Percentiles rank a stretch among this genome's conserved stretches.
Evolutionary conservation across 2,888 invertebrate genomes (phyloP).

Genomic region (Ischnura elegans): DNA sequence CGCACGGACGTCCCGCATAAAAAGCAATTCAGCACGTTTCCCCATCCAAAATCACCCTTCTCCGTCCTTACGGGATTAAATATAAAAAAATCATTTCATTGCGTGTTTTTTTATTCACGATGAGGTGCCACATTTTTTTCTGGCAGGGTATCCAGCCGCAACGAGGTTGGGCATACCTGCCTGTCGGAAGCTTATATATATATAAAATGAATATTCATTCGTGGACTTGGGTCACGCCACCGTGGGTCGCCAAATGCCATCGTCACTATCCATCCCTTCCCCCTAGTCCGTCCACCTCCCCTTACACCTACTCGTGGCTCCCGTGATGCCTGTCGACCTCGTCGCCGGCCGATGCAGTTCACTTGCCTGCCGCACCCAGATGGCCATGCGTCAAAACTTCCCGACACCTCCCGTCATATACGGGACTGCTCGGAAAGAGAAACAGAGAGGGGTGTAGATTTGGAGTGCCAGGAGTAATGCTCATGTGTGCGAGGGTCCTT

Average conservation of each 20-base stretch:
- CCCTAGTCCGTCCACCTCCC: neutral
- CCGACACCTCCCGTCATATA: conserved; percentile 51
- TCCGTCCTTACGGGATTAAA: neutral
- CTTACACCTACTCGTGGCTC: neutral
- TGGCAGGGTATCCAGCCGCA: neutral
- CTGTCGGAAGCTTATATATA: conserved; percentile 51
- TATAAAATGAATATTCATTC: conserved; percentile 52
- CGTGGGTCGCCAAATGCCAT: conserved; percentile 52
- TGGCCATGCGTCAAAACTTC: conserved; percentile 64
- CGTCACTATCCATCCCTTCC: neutral
- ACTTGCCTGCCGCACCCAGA: conserved; percentile 54
- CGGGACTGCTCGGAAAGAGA: conserved; percentile 1
- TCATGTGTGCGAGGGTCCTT: neutral
- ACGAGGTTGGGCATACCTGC: conserved; percentile 39
- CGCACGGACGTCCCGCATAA: conserved; percentile 4
- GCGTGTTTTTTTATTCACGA: conserved; percentile 9
- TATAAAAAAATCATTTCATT: neutral
- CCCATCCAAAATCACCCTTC: neutral
- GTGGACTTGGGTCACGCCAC: conserved; percentile 50
- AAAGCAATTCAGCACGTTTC: conserved; percentile 22
- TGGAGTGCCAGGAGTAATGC: neutral
- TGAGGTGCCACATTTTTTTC: conserved; percentile 17
- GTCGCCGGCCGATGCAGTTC: conserved; percentile 49
- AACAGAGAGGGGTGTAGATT: neutral
- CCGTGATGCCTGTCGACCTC: neutral